Conservation (phyloP, 37 sponge, comb jelly and placozoan species). For the Mnemiopsis leidyi region DNA sequence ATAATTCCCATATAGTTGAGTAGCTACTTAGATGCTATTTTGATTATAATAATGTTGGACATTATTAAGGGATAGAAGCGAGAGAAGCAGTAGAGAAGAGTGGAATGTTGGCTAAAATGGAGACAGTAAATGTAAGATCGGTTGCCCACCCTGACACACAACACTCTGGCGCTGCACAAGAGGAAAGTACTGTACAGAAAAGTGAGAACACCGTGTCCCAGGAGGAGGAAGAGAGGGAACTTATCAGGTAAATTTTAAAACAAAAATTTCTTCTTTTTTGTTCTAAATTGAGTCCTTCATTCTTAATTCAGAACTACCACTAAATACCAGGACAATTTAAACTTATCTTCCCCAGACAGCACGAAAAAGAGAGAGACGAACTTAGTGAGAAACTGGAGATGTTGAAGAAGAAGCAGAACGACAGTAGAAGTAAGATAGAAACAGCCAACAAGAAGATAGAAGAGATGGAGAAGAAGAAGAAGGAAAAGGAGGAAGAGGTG, state of each 20-base stretch:
- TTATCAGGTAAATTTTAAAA: not conserved
- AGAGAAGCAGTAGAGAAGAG: not conserved
- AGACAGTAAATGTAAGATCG: not conserved
- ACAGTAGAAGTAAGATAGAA: not conserved
- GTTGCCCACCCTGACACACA: not conserved
- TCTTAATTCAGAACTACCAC: too few relatives aligned
- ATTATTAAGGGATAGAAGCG: too few relatives aligned
- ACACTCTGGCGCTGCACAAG: not conserved
- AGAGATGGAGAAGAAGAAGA: not conserved
- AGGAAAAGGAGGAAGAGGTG: not conserved
- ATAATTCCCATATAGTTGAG: too few relatives aligned
- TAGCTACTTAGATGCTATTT: too few relatives aligned
- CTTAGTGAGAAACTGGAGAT: not conserved
- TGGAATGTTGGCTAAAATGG: not conserved
- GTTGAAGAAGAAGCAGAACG: not conserved
- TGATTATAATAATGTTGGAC: too few relatives aligned
- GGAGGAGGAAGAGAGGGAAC: constrained; percentile 11
- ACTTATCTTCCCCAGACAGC: too few relatives aligned
- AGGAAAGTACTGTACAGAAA: not conserved
- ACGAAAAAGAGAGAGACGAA: not conserved
- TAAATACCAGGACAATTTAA: too few relatives aligned
- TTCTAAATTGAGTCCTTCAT: too few relatives aligned
- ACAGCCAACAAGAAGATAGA: constrained; percentile 1
- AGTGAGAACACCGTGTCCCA: not conserved
- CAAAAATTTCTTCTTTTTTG: too few relatives aligned